Evolutionary conservation across 92 coral and sea anemone species (phyloP).

Genomic region (Epizoanthus ramosus): DNA sequence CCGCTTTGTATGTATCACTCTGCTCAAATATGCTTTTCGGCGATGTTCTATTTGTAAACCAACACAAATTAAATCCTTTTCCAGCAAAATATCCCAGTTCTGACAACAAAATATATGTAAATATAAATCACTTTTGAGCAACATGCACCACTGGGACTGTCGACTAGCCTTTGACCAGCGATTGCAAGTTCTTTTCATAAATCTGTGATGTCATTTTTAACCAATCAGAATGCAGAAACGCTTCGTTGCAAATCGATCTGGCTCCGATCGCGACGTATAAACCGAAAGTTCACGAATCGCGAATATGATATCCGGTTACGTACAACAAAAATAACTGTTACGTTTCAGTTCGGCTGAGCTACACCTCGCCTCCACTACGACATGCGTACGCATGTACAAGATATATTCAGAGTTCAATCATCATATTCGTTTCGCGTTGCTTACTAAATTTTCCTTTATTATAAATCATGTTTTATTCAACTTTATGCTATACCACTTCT

Average conservation of each 20-base stretch:
- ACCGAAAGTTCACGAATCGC: slow-evolving; percentile 25
- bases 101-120: background rate
- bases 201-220: slow-evolving; percentile 85
- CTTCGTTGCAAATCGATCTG: slow-evolving; percentile 24
- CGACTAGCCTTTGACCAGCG: slow-evolving; percentile 15
- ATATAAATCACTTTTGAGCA: background rate
- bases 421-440: no score
- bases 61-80: background rate
- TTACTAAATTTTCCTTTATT: background rate
- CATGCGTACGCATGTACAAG: no score
- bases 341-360: background rate
- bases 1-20: slow-evolving; percentile 1
- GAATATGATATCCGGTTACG: slow-evolving; percentile 1
- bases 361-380: background rate
- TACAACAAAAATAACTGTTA: background rate
- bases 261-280: slow-evolving; percentile 33
- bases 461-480: background rate
- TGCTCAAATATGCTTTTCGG: background rate
- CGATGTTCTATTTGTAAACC: no score
- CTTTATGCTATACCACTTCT: no score
- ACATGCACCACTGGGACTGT: slow-evolving; percentile 3
- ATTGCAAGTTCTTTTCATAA: slow-evolving; percentile 43
- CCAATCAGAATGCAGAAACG: slow-evolving; percentile 77
- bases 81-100: background rate
- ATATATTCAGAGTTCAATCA: no score